phyloP scores from a whole-genome alignment of 2,888 invertebrate genomes.

The Bellardia pandia region DNA sequence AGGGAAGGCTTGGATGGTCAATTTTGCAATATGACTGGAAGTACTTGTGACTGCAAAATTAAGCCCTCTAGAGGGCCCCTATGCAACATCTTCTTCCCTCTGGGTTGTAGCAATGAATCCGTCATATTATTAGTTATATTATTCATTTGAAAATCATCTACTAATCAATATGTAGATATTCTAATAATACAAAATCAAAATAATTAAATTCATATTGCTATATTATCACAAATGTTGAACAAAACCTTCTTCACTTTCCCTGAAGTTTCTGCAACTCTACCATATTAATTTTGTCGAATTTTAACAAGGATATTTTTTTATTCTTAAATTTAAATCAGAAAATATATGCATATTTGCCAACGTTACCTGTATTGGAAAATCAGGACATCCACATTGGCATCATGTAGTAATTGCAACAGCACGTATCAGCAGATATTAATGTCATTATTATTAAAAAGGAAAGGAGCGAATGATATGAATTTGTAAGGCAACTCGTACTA shows the following conservation, averaged over 20 bases:
- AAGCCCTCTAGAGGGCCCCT: too few relatives aligned
- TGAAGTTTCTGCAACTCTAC: not conserved
- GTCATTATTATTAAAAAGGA: constrained; percentile 71
- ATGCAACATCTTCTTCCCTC: too few relatives aligned
- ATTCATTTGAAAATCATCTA: not conserved
- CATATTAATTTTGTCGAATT: not conserved
- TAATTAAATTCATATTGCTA: not conserved
- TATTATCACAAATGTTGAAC: not conserved
- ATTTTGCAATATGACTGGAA: too few relatives aligned
- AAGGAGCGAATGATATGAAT: constrained; percentile 63
- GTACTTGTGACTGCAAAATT: too few relatives aligned
- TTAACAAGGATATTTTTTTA: constrained; percentile 3
- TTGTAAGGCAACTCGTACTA: constrained; percentile 50
- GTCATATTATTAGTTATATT: not conserved
- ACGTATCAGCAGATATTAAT: constrained; percentile 71
- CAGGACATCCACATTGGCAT: constrained; percentile 22
- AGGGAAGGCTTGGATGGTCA: too few relatives aligned
- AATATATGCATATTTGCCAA: constrained; percentile 40
- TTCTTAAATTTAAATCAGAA: constrained; percentile 41
- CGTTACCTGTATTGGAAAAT: constrained; percentile 49
- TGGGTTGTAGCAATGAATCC: not conserved
- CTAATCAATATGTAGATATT: not conserved
- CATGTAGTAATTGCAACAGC: constrained; percentile 64
- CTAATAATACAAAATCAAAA: not conserved
- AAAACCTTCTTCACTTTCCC: not conserved